Percentiles rank a stretch among this genome's conserved stretches.
These are phyloP conservation scores for Musca vetustissima DNA, from an alignment of 1,140 invertebrate species.

Conservation along the genomic window DNA sequence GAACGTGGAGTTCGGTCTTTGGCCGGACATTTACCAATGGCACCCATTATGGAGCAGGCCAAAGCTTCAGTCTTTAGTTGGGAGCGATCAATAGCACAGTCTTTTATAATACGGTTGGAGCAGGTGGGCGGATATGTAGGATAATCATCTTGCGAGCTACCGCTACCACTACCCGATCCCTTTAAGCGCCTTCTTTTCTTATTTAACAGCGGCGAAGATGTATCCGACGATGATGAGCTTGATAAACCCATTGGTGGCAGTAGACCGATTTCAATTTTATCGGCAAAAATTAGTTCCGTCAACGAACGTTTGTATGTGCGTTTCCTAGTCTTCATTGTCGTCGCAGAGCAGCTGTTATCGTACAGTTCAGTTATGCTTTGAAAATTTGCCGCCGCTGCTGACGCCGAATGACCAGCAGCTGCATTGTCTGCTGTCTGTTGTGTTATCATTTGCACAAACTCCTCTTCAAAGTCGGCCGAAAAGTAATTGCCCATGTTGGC, in stretches of 20 bases:
- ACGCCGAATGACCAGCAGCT: neutral
- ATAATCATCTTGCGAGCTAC: neutral
- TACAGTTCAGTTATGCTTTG: neutral
- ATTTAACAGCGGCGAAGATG: neutral
- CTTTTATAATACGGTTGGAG: conserved; percentile 46
- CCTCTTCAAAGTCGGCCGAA: conserved; percentile 50
- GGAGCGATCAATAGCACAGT: conserved; percentile 48
- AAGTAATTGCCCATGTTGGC: conserved; percentile 40
- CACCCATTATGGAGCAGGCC: conserved; percentile 50
- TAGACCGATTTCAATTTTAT: conserved; percentile 43
- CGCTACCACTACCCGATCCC: no score
- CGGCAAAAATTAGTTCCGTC: conserved; percentile 29
- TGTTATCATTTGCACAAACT: conserved; percentile 38
- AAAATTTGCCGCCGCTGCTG: neutral
- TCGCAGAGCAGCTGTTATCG: conserved; percentile 1
- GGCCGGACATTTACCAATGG: conserved; percentile 47
- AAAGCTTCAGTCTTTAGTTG: conserved; percentile 53
- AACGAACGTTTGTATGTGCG: conserved; percentile 13
- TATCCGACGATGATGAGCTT: neutral
- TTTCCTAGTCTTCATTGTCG: neutral
- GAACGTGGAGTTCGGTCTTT: conserved; percentile 21
- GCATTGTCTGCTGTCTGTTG: conserved; percentile 7
- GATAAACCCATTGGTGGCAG: conserved; percentile 2
- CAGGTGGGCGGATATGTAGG: conserved; percentile 5
- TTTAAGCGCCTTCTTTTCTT: neutral